Percentiles rank a stretch among this genome's conserved stretches.
Conservation (phyloP, 2,797 vertebrate genomes). For the Paedocypris micromegethes region DNA sequence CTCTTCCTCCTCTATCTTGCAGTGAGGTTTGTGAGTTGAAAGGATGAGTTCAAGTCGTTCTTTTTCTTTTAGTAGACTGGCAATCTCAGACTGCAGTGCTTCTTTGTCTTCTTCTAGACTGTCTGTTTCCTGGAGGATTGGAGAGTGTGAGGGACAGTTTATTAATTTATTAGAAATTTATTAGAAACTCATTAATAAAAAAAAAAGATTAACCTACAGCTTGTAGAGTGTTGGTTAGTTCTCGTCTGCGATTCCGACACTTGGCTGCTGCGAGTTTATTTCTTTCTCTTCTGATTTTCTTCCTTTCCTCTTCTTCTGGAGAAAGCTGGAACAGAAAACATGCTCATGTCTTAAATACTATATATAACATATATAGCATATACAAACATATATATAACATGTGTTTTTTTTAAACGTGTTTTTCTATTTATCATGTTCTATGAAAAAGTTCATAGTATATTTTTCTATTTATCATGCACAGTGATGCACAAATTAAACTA, state of each 20-base stretch:
- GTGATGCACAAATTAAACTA: no score
- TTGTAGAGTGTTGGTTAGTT: slow-evolving; percentile 87
- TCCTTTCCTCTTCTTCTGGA: slow-evolving; percentile 89
- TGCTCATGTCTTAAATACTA: background rate
- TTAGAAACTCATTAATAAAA: no score
- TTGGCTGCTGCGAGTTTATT: slow-evolving; percentile 96
- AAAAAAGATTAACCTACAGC: slow-evolving; percentile 66
- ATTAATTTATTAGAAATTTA: background rate
- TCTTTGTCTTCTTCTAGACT: slow-evolving; percentile 87
- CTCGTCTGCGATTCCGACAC: slow-evolving; percentile 86
- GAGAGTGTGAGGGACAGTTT: background rate
- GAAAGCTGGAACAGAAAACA: slow-evolving; percentile 70
- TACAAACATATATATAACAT: background rate
- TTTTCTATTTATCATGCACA: no score
- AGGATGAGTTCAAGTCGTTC: slow-evolving; percentile 88
- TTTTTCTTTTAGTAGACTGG: slow-evolving; percentile 87
- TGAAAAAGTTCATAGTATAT: no score
- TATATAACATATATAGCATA: slow-evolving; percentile 25
- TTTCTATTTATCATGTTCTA: background rate
- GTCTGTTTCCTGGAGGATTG: slow-evolving; percentile 80
- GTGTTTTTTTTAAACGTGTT: background rate
- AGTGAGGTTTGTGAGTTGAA: slow-evolving; percentile 79
- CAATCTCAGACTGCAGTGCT: slow-evolving; percentile 83
- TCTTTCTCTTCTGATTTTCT: slow-evolving; percentile 84
- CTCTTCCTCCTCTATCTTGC: slow-evolving; percentile 63